Percentiles rank a stretch among this genome's conserved stretches.
These are phyloP conservation scores for Zaprionus tsacasi DNA, from an alignment of 1,140 invertebrate species.

Conservation along the genomic window DNA sequence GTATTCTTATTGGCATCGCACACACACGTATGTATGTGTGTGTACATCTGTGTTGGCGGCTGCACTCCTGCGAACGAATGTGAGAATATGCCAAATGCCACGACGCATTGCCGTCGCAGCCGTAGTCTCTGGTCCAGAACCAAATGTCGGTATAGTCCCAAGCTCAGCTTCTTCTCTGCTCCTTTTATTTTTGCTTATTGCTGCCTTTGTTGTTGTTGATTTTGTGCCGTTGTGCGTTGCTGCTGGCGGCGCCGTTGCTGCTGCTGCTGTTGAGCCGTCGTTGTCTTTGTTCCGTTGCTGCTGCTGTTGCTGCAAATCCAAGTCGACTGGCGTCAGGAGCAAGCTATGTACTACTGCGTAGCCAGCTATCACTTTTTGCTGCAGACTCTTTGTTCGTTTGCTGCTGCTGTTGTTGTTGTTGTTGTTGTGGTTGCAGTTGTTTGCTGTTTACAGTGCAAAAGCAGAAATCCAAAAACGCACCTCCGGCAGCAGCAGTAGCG, in stretches of 20 bases:
- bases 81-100: constrained; percentile 79
- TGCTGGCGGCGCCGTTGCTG: constrained; percentile 19
- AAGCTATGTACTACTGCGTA: constrained; percentile 32
- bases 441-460: constrained; percentile 57
- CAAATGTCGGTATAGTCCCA: constrained; percentile 32
- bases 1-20: constrained; percentile 20
- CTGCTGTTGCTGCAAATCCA: constrained; percentile 37
- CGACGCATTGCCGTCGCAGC: constrained; percentile 35
- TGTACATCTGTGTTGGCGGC: constrained; percentile 30
- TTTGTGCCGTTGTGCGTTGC: constrained; percentile 25
- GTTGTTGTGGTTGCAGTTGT: constrained; percentile 44
- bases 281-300: constrained; percentile 16
- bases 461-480: constrained; percentile 74
- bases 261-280: constrained; percentile 19
- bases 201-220: constrained; percentile 43
- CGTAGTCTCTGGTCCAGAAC: constrained; percentile 33
- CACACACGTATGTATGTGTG: neutral
- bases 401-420: constrained; percentile 31
- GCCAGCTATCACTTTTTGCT: constrained; percentile 40
- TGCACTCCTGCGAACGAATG: constrained; percentile 61
- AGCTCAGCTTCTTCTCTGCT: constrained; percentile 27
- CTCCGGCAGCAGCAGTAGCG: constrained; percentile 61
- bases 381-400: constrained; percentile 55
- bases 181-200: constrained; percentile 73
- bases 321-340: constrained; percentile 59